These are phyloP conservation scores for Malthinus flaveolus DNA, from an alignment of 2,888 invertebrate genomes.

Conservation along the genomic window DNA sequence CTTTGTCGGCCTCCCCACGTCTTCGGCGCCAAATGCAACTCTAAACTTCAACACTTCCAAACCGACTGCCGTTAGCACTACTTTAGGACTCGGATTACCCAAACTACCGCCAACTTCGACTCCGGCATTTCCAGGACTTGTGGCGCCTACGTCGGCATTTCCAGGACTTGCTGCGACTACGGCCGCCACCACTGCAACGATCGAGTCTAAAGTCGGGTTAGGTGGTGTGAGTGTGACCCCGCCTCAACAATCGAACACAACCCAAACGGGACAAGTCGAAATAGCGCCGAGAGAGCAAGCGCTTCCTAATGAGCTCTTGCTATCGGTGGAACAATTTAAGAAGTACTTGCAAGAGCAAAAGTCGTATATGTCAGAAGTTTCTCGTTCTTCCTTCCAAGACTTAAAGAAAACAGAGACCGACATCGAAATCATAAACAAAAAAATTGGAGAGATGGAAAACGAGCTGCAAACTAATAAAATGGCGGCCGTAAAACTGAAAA, in stretches of 20 bases:
- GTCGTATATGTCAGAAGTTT: slow-evolving; percentile 77
- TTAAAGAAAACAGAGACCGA: slow-evolving; percentile 66
- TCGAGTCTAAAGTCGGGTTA: slow-evolving; percentile 62
- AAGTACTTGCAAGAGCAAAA: slow-evolving; percentile 86
- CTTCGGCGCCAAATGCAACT: neutral
- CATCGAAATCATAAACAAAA: slow-evolving; percentile 62
- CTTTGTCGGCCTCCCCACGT: neutral
- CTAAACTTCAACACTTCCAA: neutral
- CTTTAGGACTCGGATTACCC: neutral
- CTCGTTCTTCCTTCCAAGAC: slow-evolving; percentile 64
- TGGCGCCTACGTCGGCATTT: slow-evolving; percentile 5
- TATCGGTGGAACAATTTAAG: slow-evolving; percentile 80
- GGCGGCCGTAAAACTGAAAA: slow-evolving; percentile 66
- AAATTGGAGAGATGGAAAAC: slow-evolving; percentile 64
- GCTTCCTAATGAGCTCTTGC: slow-evolving; percentile 76
- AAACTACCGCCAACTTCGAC: slow-evolving; percentile 11
- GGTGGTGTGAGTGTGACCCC: slow-evolving; percentile 67
- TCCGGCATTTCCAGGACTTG: slow-evolving; percentile 21
- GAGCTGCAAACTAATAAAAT: slow-evolving; percentile 65
- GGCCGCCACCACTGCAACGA: slow-evolving; percentile 33
- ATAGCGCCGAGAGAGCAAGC: slow-evolving; percentile 65
- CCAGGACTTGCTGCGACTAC: neutral
- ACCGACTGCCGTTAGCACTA: neutral
- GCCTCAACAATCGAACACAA: slow-evolving; percentile 43
- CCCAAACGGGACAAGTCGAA: slow-evolving; percentile 50